Evolutionary conservation across 2,113 vertebrate species (phyloP).

Genomic region (Phalacrocorax aristotelis): DNA sequence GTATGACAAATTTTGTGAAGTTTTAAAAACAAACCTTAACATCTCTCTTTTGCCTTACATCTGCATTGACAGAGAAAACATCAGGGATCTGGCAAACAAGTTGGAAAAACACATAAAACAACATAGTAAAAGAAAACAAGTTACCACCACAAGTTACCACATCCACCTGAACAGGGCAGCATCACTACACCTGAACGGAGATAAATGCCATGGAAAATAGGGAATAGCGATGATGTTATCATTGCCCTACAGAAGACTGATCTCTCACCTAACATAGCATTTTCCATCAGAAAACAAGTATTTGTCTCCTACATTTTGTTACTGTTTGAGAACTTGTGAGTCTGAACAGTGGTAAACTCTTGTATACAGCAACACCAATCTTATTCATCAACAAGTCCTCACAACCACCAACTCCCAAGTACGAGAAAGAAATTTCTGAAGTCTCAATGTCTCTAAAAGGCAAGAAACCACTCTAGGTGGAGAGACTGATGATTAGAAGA

Average conservation of each 20-base stretch:
- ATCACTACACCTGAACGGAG: background rate
- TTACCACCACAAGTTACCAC: background rate
- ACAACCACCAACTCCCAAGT: background rate
- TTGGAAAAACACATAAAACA: background rate
- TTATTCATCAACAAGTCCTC: background rate
- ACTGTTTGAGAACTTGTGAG: background rate
- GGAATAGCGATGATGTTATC: background rate
- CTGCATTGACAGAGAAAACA: background rate
- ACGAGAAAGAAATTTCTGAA: background rate
- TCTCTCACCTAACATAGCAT: background rate
- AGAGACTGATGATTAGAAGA: background rate
- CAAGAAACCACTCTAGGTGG: background rate
- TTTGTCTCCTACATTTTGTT: background rate
- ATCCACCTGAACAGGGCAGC: background rate
- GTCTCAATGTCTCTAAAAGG: background rate
- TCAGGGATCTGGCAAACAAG: background rate
- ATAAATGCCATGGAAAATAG: background rate
- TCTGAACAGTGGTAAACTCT: background rate
- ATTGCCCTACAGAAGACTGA: background rate
- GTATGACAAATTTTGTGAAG: background rate
- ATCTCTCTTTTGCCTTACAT: background rate
- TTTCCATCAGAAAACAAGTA: background rate
- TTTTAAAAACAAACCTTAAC: background rate
- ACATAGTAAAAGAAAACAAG: background rate
- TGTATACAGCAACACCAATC: fast-evolving